These are phyloP conservation scores for Hippocampus kuda DNA, from an alignment of 2,797 vertebrate species.

Conservation along the genomic window DNA sequence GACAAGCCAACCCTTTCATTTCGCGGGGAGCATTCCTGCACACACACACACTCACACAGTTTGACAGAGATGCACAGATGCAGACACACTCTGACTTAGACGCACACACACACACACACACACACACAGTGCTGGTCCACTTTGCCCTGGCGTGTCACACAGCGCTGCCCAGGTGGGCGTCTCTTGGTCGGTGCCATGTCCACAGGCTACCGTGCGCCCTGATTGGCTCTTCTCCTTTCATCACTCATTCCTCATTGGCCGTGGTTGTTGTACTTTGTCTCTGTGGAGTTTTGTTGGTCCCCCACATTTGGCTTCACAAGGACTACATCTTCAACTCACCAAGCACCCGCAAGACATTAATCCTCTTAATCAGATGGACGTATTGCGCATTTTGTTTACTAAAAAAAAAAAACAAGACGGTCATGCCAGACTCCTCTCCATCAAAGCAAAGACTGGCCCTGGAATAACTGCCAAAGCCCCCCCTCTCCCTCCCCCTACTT, in stretches of 20 bases:
- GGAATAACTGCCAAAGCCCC: background rate
- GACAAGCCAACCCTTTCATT: slow-evolving; percentile 47
- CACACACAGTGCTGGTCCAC: slow-evolving; percentile 10
- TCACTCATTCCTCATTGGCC: slow-evolving; percentile 36
- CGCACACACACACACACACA: slow-evolving; percentile 15
- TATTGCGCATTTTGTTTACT: slow-evolving; percentile 22
- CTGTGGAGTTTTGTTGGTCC: slow-evolving; percentile 25
- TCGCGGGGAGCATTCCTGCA: slow-evolving; percentile 38
- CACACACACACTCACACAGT: slow-evolving; percentile 17
- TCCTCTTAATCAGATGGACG: slow-evolving; percentile 53
- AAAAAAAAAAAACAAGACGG: background rate
- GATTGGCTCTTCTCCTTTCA: slow-evolving; percentile 38
- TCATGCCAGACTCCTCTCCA: slow-evolving; percentile 15
- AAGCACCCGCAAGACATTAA: slow-evolving; percentile 48
- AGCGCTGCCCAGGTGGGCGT: slow-evolving; percentile 45
- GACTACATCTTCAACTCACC: slow-evolving; percentile 30
- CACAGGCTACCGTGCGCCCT: slow-evolving; percentile 21
- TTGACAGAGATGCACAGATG: slow-evolving; percentile 39
- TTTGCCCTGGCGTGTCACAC: slow-evolving; percentile 40
- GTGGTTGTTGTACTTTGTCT: slow-evolving; percentile 31
- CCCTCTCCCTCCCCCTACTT: background rate
- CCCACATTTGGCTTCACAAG: slow-evolving; percentile 8
- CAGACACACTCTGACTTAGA: slow-evolving; percentile 38
- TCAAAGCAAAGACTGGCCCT: slow-evolving; percentile 24
- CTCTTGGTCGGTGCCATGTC: slow-evolving; percentile 32